phyloP scores from a whole-genome alignment of 2,888 invertebrate genomes.

The Protodeltote pygarga region DNA sequence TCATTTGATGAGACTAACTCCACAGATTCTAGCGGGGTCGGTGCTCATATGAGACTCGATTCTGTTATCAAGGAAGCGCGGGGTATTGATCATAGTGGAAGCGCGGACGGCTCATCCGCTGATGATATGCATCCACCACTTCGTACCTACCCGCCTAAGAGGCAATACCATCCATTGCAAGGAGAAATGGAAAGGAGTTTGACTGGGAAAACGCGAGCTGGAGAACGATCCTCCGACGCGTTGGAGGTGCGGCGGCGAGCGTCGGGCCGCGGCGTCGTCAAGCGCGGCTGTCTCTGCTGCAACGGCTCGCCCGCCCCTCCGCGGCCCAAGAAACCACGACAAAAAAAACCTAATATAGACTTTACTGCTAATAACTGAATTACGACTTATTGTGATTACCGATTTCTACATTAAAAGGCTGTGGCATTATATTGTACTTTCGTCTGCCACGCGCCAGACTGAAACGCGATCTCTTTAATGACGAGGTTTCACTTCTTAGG shows the following conservation, averaged over 20 bases:
- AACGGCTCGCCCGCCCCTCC: conserved; percentile 85
- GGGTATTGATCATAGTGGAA: conserved; percentile 63
- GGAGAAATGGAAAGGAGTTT: conserved; percentile 73
- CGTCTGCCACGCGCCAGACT: conserved; percentile 61
- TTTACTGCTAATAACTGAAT: conserved; percentile 53
- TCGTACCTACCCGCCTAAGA: conserved; percentile 75
- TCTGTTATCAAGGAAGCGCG: conserved; percentile 82
- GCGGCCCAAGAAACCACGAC: conserved; percentile 78
- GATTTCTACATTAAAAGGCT: conserved; percentile 41
- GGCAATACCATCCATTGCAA: conserved; percentile 54
- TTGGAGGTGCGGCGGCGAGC: conserved; percentile 68
- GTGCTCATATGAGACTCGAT: conserved; percentile 75
- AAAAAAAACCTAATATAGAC: conserved; percentile 67
- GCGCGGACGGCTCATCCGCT: conserved; percentile 69
- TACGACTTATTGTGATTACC: conserved; percentile 46
- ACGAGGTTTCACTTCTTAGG: conserved; percentile 58
- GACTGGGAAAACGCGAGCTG: conserved; percentile 72
- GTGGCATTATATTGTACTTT: conserved; percentile 30
- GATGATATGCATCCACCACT: conserved; percentile 69
- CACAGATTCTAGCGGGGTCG: conserved; percentile 75
- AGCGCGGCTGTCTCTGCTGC: conserved; percentile 88
- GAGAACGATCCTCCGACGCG: conserved; percentile 61
- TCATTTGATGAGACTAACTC: conserved; percentile 79
- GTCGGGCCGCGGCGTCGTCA: conserved; percentile 86
- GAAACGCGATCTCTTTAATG: conserved; percentile 68